Percentiles rank a stretch among this genome's conserved stretches.
These are phyloP conservation scores for Macrophya annulata DNA, from an alignment of 2,888 invertebrate genomes.

Conservation along the genomic window DNA sequence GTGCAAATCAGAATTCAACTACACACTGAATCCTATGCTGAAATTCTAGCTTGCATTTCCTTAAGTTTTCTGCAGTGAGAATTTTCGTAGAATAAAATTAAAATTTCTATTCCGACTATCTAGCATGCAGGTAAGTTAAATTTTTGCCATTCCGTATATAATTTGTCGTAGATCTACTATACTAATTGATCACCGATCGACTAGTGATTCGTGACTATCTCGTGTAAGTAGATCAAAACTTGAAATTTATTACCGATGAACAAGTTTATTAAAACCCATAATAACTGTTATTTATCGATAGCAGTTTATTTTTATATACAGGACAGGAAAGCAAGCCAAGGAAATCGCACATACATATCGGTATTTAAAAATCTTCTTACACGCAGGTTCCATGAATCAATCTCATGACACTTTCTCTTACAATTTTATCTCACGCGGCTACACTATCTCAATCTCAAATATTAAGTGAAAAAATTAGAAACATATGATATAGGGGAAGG, in stretches of 20 bases:
- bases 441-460: conserved; percentile 6
- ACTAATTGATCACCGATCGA: conserved; percentile 16
- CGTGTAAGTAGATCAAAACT: conserved; percentile 13
- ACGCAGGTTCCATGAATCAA: conserved; percentile 44
- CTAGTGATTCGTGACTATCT: conserved; percentile 27
- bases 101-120: not conserved
- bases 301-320: conserved; percentile 18
- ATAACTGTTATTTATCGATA: conserved; percentile 46
- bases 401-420: conserved; percentile 28
- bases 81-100: no score
- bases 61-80: no score
- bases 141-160: not conserved
- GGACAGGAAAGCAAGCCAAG: conserved; percentile 14
- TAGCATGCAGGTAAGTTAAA: not conserved
- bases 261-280: conserved; percentile 25
- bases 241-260: conserved; percentile 22
- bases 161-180: not conserved
- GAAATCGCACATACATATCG: not conserved
- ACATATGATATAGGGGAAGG: not conserved
- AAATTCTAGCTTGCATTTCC: no score
- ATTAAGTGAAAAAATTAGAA: not conserved
- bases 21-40: no score
- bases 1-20: no score
- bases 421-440: conserved; percentile 10
- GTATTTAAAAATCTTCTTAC: conserved; percentile 15